phyloP scores from a whole-genome alignment of 2,113 vertebrate species.

The Thinocorus orbignyianus region DNA sequence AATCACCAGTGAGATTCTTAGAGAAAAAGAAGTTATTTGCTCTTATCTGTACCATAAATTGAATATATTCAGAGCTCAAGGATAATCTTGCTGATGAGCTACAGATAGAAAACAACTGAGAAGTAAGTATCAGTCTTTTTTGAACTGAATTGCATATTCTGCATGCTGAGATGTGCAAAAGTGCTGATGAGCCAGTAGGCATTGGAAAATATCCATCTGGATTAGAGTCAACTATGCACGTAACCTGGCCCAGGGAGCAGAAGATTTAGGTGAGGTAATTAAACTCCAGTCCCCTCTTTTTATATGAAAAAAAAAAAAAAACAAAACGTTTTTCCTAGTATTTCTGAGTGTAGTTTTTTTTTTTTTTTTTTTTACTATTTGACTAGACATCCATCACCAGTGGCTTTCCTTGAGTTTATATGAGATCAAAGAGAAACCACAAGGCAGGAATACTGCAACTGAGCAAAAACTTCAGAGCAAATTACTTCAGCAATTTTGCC shows the following conservation, averaged over 20 bases:
- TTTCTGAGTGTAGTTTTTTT: neutral
- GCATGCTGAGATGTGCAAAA: neutral
- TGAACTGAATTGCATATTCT: neutral
- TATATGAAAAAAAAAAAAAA: neutral
- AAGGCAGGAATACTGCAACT: neutral
- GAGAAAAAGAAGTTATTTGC: neutral
- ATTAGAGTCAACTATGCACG: neutral
- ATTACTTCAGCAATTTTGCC: neutral
- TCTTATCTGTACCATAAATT: neutral
- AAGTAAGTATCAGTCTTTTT: neutral
- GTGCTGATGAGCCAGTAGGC: neutral
- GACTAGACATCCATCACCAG: neutral
- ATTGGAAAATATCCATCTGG: neutral
- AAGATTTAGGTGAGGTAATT: neutral
- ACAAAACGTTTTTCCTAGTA: neutral
- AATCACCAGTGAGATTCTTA: neutral
- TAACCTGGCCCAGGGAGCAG: neutral
- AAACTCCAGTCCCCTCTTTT: neutral
- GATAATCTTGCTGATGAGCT: neutral
- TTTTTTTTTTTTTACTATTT: neutral
- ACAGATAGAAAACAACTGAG: neutral
- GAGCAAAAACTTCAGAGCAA: neutral
- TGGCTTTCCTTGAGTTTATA: neutral
- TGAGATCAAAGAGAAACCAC: neutral
- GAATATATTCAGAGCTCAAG: neutral